Evolutionary conservation across 2,113 vertebrate genomes (phyloP).

Genomic region (Elachura formosa): DNA sequence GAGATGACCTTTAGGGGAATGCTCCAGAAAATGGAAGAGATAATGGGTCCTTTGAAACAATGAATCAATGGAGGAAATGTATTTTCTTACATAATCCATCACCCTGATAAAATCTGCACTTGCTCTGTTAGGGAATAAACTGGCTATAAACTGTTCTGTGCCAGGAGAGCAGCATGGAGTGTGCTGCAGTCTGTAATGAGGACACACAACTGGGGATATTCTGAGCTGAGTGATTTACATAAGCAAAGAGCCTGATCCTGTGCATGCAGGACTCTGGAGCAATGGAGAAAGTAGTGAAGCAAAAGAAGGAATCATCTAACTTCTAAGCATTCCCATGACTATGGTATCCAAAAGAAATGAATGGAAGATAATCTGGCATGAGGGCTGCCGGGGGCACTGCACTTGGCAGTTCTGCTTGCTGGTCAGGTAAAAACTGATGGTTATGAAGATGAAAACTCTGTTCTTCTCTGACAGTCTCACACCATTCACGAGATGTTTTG

Average conservation of each 20-base stretch:
- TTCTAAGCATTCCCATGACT: neutral
- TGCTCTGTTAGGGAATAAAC: neutral
- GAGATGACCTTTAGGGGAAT: neutral
- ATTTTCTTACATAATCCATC: neutral
- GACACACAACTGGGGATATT: neutral
- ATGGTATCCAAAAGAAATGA: neutral
- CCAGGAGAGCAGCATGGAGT: neutral
- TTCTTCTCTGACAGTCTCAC: neutral
- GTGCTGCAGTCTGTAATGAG: neutral
- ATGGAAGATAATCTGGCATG: neutral
- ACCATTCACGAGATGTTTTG: neutral
- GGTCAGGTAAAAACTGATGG: neutral
- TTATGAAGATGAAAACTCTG: neutral
- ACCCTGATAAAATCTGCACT: neutral
- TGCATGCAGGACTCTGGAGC: neutral
- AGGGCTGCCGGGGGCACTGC: accelerated
- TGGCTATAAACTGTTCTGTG: neutral
- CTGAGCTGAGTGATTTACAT: neutral
- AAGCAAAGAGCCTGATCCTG: neutral
- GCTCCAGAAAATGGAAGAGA: neutral
- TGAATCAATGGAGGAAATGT: neutral
- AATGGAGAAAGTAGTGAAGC: neutral
- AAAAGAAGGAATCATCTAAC: neutral
- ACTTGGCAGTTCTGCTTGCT: accelerated
- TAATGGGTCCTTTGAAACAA: slow-evolving; percentile 37